Conservation (phyloP, 2,113 vertebrate species). For the Collichthys lucidus region DNA sequence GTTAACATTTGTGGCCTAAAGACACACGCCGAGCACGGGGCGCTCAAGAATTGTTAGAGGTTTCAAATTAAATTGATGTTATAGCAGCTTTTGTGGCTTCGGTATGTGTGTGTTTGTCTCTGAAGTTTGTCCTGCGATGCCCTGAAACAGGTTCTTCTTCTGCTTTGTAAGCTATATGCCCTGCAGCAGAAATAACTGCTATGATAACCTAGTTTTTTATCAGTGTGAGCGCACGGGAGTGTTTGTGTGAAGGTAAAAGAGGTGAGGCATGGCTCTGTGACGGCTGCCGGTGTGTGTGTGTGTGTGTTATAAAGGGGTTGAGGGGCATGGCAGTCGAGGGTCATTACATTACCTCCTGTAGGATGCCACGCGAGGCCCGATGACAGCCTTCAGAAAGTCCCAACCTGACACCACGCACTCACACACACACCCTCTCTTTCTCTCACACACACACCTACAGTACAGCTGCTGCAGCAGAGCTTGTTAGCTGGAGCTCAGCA, state of each 20-base stretch:
- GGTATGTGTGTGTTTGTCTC: neutral
- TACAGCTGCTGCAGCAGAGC: slow-evolving; percentile 30
- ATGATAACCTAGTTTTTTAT: slow-evolving; percentile 69
- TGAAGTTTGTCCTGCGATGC: slow-evolving; percentile 49
- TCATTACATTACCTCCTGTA: slow-evolving; percentile 44
- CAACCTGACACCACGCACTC: slow-evolving; percentile 17
- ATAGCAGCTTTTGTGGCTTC: slow-evolving; percentile 7
- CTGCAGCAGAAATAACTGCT: slow-evolving; percentile 59
- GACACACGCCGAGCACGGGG: neutral
- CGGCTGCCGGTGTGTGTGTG: neutral
- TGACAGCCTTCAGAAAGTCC: slow-evolving; percentile 30
- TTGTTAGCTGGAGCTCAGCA: slow-evolving; percentile 41
- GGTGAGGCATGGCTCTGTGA: slow-evolving; percentile 18
- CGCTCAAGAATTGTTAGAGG: slow-evolving; percentile 3
- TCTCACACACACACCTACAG: slow-evolving; percentile 1
- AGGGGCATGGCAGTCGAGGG: slow-evolving; percentile 29
- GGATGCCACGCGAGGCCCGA: slow-evolving; percentile 1
- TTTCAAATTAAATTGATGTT: slow-evolving; percentile 19
- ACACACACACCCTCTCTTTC: slow-evolving; percentile 14
- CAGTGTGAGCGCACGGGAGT: slow-evolving; percentile 22
- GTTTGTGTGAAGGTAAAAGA: neutral
- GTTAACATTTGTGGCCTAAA: slow-evolving; percentile 23
- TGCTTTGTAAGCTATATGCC: slow-evolving; percentile 65
- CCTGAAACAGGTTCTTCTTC: slow-evolving; percentile 53
- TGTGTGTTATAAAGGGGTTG: slow-evolving; percentile 19